Conservation (phyloP, 2,797 vertebrate species). For the Gobionotothen gibberifrons region DNA sequence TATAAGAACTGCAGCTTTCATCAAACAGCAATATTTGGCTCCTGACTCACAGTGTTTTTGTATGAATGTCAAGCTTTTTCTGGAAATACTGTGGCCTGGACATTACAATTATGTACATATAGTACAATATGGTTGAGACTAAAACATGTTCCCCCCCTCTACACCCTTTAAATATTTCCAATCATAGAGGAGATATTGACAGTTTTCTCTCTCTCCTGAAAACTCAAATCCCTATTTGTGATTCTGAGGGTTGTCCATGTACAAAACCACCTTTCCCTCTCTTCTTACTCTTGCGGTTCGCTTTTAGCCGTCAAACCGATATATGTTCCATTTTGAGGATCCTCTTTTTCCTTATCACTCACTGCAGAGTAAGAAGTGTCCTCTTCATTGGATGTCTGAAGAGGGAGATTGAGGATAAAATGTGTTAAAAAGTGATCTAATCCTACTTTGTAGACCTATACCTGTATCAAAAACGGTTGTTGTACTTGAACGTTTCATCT, state of each 20-base stretch:
- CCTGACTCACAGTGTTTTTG: neutral
- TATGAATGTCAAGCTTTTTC: slow-evolving; percentile 6
- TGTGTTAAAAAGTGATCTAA: neutral
- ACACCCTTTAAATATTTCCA: slow-evolving; percentile 4
- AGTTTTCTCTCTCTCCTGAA: neutral
- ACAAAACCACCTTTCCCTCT: neutral
- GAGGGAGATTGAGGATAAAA: slow-evolving; percentile 8
- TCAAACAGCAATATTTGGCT: slow-evolving; percentile 22
- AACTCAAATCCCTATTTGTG: slow-evolving; percentile 6
- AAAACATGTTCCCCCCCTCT: neutral
- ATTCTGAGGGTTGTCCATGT: slow-evolving; percentile 7
- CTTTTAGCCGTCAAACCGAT: slow-evolving; percentile 68
- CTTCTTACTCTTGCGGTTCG: slow-evolving; percentile 55
- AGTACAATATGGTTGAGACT: slow-evolving; percentile 2
- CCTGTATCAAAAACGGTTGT: neutral
- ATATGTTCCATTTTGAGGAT: slow-evolving; percentile 75
- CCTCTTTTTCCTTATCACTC: slow-evolving; percentile 74
- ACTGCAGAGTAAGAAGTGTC: slow-evolving; percentile 73
- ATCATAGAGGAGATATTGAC: slow-evolving; percentile 6
- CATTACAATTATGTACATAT: slow-evolving; percentile 24
- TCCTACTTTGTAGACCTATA: neutral
- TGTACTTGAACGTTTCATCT: neutral
- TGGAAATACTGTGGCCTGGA: slow-evolving; percentile 14
- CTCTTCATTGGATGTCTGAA: slow-evolving; percentile 64
- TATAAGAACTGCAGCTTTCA: slow-evolving; percentile 1